phyloP scores from a whole-genome alignment of 2,797 vertebrate species.

The Apodemus agrarius region DNA sequence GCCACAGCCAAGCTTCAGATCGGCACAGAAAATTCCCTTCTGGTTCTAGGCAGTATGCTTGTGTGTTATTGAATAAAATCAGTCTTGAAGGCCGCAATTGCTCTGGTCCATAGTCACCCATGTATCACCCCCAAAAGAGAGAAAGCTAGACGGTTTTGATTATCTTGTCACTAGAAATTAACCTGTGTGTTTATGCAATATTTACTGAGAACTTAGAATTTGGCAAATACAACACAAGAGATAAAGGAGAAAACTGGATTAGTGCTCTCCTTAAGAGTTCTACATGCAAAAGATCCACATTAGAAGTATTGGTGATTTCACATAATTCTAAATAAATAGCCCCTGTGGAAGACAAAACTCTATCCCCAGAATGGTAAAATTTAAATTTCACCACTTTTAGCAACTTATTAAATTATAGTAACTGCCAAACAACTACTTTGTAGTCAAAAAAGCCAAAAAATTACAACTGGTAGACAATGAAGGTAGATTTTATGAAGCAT shows the following conservation, averaged over 20 bases:
- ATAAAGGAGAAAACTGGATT: neutral
- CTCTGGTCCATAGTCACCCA: neutral
- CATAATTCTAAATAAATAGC: neutral
- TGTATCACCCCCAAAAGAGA: neutral
- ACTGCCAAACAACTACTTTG: neutral
- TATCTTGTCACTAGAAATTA: neutral
- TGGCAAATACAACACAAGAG: neutral
- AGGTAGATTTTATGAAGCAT: neutral
- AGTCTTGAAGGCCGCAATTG: conserved; percentile 17
- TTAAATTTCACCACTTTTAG: neutral
- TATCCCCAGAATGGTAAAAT: neutral
- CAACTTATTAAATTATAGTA: neutral
- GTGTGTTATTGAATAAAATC: neutral
- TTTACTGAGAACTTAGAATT: conserved; percentile 29
- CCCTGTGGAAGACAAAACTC: neutral
- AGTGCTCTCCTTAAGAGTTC: neutral
- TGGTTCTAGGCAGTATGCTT: neutral
- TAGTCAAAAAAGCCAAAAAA: neutral
- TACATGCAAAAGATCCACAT: neutral
- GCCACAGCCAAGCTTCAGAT: conserved; percentile 39
- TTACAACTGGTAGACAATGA: neutral
- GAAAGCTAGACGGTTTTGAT: neutral
- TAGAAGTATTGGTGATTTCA: neutral
- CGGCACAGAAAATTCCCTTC: conserved; percentile 39
- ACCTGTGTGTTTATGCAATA: neutral